Evolutionary conservation across 2,113 vertebrate species (phyloP), one percentile per base, ranked within the genome.

Genomic region (Aspidoscelis tigris): DNA sequence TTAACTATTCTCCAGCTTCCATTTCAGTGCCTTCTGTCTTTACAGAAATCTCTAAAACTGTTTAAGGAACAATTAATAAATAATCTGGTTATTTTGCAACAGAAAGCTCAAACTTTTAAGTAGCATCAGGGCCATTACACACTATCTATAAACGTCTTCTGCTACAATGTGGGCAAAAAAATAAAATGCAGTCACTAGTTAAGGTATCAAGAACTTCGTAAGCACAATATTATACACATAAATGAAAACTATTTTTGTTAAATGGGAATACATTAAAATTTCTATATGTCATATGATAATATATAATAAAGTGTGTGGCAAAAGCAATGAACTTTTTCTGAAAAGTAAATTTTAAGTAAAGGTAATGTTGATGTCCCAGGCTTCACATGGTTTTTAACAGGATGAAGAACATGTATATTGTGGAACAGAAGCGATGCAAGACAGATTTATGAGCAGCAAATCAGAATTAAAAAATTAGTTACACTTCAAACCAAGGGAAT

Each of bases 401-500:
- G 58, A 77, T 43, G 50, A 10, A 44, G 71, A 50, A 33, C 55
- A 61, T 74, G 84, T 78, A 43, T 66, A 81, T 70, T 43, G 55
- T n/a, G 55, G 83, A 71, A 90, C 84, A 90, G 78, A 88, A 86
- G 89, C 26, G 55, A 84, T 81, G 90, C 70, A 76, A 91, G 86
- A 72, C 68, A 92, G 81, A 75, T 93, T 88, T 71, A 87, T 84
- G 87, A 82, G 78, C 24, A 91, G 55, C 26, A 69, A 33, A 89
- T 82, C 82, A 82, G 69, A 53, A 92, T 88, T 84, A 91, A 12
- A 78, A 70, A 78, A 87, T 92, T 92, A 92, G 87, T 90, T 61
- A 93, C 90, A 90, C 88, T 20, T 83, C 86, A 95, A 92, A 92
- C 44, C 84, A 79, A 21, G 21, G 55, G 16, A 7, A 91, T 80